Base-by-base conservation (phyloP, 2,797 vertebrate genomes). In the Taenioides sp. region DNA sequence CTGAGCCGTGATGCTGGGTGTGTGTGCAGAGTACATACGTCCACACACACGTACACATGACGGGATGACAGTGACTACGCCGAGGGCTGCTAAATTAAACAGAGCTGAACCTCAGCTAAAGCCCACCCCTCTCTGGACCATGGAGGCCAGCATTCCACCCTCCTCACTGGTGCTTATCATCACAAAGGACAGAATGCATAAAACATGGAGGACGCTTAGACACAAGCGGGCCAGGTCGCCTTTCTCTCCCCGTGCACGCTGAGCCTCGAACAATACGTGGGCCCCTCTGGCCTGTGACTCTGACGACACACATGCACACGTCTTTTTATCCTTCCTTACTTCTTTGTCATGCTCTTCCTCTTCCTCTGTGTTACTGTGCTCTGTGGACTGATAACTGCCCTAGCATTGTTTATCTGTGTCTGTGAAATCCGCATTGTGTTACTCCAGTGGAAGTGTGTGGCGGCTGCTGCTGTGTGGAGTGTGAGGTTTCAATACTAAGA, bases 121-220 rank as follows among this genome's bases (percentile, higher is more conserved):
- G 82, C 84, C 86, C 83, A 87, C 89, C 89, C 89, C 82, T 88
- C 79, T 83, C 62, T 82, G 88, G 87, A 91, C 92, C 90, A 91
- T 84, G 84, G 90, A 92, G 91, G 91, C 90, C 87, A 89, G 86
- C 89, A 92, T 92, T 92, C 91, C 87, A 90, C 90, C 91, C 88
- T 91, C 87, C 65, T 71, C 77, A 50, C 90, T 91, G 87, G 90
- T 80, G 89, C 93, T 95, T 93, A 93, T 93, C 93, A 94, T 95
- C 92, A 94, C 93, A 95, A 94, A 94, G 90, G 90, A 87, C 87
- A 91, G 93, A 93, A 94, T 94, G 92, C 92, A 94, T 95, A 92
- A 94, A 94, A 94, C 92, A 93, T 93, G 92, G 92, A 91, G 92
- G 90, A 91, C 87, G 88, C 89, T 91, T 89, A 91, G 87, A 93